phyloP scores from a whole-genome alignment of 2,113 vertebrate species.

The Corythornis vintsioides region DNA sequence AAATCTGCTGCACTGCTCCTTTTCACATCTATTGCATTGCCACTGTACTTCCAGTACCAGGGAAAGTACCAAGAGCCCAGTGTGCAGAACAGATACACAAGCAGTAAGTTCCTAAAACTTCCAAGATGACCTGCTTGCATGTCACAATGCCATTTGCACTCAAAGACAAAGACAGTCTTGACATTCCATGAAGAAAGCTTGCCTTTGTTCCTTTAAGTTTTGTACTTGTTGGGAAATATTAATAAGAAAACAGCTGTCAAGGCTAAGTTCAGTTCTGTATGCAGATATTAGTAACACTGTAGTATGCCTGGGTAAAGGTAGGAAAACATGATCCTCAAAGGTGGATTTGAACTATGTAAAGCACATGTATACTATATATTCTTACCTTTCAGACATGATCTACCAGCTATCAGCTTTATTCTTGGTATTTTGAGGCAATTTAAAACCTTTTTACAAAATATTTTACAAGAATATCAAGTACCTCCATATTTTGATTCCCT shows the following conservation, averaged over 20 bases:
- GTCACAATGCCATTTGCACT: background rate
- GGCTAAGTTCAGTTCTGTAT: background rate
- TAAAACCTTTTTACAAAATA: background rate
- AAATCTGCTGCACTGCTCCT: background rate
- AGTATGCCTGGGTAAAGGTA: background rate
- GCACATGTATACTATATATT: background rate
- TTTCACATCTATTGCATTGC: background rate
- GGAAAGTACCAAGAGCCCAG: background rate
- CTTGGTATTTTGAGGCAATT: background rate
- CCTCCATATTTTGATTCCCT: background rate
- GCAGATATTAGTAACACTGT: background rate
- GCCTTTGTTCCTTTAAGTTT: background rate
- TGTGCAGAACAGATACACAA: background rate
- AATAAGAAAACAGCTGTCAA: background rate
- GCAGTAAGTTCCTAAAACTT: background rate
- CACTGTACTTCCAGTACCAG: background rate
- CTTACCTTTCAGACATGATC: background rate
- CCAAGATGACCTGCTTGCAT: fast-evolving
- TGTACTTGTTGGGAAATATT: background rate
- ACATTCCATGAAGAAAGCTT: fast-evolving
- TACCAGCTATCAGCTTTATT: background rate
- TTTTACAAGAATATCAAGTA: background rate
- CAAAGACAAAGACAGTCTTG: background rate
- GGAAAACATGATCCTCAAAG: background rate
- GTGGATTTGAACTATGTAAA: background rate